These are phyloP conservation scores for Drosophila siamana DNA, from an alignment of 2,888 invertebrate genomes.

Conservation along the genomic window DNA sequence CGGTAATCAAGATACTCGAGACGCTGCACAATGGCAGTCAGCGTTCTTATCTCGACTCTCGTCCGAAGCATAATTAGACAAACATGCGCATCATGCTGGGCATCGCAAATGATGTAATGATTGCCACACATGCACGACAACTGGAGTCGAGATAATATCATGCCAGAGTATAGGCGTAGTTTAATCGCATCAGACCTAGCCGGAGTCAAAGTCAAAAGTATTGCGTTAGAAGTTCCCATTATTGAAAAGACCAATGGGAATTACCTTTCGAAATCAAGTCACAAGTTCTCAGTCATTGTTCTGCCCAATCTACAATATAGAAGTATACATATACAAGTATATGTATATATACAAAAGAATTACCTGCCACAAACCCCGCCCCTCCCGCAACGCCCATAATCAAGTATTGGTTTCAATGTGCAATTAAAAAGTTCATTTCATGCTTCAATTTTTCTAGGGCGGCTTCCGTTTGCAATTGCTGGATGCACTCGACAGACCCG, in stretches of 20 bases:
- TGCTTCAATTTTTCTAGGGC: slow-evolving; percentile 88
- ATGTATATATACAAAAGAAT: slow-evolving; percentile 7
- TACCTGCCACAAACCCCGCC: slow-evolving; percentile 1
- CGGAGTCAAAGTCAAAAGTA: slow-evolving; percentile 55
- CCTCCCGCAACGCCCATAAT: not conserved
- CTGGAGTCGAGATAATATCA: slow-evolving; percentile 23
- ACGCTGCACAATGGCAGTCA: slow-evolving; percentile 63
- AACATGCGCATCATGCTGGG: slow-evolving; percentile 47
- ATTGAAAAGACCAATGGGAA: slow-evolving; percentile 58
- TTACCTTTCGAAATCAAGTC: slow-evolving; percentile 48
- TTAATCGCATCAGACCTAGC: not conserved
- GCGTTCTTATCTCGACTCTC: slow-evolving; percentile 59
- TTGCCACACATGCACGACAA: slow-evolving; percentile 72
- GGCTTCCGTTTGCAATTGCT: slow-evolving; percentile 95
- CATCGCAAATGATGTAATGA: slow-evolving; percentile 54
- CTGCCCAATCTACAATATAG: slow-evolving; percentile 22
- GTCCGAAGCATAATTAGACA: slow-evolving; percentile 50
- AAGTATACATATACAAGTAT: no score
- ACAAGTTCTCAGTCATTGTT: slow-evolving; percentile 78
- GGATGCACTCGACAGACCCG: slow-evolving; percentile 93
- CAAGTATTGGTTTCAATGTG: slow-evolving; percentile 15
- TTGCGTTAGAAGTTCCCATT: slow-evolving; percentile 70
- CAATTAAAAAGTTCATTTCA: slow-evolving; percentile 39
- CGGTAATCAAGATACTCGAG: slow-evolving; percentile 47
- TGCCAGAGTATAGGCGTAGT: not conserved